Base-by-base conservation (phyloP, 2,113 vertebrate species). In the Clarias gariepinus region DNA sequence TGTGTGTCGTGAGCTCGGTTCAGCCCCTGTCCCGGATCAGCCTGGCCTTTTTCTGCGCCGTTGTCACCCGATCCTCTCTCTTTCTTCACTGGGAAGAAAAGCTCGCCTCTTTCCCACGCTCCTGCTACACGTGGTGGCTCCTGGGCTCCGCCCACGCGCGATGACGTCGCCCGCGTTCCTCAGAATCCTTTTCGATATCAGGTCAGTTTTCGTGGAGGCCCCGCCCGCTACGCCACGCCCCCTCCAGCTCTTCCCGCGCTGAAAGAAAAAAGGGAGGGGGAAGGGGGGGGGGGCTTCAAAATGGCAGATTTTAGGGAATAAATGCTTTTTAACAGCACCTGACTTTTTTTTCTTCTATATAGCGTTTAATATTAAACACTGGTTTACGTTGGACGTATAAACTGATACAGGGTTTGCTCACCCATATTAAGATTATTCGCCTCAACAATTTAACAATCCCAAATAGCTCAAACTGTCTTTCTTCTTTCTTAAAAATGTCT, bases 71-170 rank as follows among this genome's bases (percentile, higher is more conserved):
- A 96, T 94, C 94, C 94, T 92, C 91, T 92, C 94, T 95, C 96
- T 95, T 95, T 95, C 95, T 94, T 96, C 89, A 96, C 97, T 99
- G 97, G 98, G 98, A 99, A 99, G 96, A 98, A 98, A 97, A 94
- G 94, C 96, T 97, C 96, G 95, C 95, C 96, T 97, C 97, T 98
- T 99, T 99, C 98, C 98, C 98, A 99, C 98, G 98, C 97, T 99
- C 97, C 91, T 94, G 92, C 92, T 93, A 95, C 97, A 97, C 97
- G 97, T 98, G 96, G 96, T 97, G 86, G 86, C 89, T 93, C 90
- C 87, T 91, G 95, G 92, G 96, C 90, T 94, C 96, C 96, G 94
- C 97, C 97, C 95, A 93, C 93, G 82, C 85, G 86, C 87, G 91
- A 76, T 89, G 85, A 95, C 94, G 94, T 95, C 95, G 94, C 91